Conservation (phyloP, 1,140 invertebrate genomes). For the Hylyphantes graminicola region DNA sequence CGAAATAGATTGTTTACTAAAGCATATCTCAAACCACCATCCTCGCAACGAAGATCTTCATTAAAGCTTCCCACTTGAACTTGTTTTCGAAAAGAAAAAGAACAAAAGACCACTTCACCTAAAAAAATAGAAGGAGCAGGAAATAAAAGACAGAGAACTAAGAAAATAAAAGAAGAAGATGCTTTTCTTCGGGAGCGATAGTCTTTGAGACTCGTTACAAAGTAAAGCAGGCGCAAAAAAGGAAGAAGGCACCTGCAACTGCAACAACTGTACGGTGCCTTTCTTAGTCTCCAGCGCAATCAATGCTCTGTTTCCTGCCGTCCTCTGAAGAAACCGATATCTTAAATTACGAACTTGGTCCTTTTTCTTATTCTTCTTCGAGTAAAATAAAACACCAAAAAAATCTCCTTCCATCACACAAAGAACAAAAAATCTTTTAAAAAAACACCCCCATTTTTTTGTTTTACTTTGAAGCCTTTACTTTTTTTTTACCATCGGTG, state of each 20-base stretch:
- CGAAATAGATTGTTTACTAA: no score
- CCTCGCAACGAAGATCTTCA: constrained; percentile 12
- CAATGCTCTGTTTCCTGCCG: constrained; percentile 48
- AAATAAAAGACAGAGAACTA: constrained; percentile 40
- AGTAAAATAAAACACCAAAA: constrained; percentile 37
- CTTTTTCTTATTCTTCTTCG: constrained; percentile 11
- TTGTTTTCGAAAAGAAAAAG: constrained; percentile 33
- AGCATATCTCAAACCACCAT: no score
- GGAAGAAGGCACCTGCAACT: neutral
- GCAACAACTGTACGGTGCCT: neutral
- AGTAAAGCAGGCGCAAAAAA: constrained; percentile 47
- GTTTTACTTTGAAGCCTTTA: neutral
- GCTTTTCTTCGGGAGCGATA: constrained; percentile 30
- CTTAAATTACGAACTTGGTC: constrained; percentile 57
- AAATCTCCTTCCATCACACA: constrained; percentile 5
- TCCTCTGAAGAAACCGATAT: constrained; percentile 51
- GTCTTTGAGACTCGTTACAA: constrained; percentile 55
- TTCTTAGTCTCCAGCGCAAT: constrained; percentile 27
- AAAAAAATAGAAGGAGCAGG: constrained; percentile 26
- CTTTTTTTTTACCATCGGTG: constrained; percentile 12
- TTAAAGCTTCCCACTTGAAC: constrained; percentile 42
- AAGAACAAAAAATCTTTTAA: neutral
- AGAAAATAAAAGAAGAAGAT: constrained; percentile 15
- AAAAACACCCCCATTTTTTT: constrained; percentile 12
- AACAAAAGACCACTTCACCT: constrained; percentile 20